phyloP scores from a whole-genome alignment of 2,888 invertebrate species.

The Aphodius sticticus region DNA sequence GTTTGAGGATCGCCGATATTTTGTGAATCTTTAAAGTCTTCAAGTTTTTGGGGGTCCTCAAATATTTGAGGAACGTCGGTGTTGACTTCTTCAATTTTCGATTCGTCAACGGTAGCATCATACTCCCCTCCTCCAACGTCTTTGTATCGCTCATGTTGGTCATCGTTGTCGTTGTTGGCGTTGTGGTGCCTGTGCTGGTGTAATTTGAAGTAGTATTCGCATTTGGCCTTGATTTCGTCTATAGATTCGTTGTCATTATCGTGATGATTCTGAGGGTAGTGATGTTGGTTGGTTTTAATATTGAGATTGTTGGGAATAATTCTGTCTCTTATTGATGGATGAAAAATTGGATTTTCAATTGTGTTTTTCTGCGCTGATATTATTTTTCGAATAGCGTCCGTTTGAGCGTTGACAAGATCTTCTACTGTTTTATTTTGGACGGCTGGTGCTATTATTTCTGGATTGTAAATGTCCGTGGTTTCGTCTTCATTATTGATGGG shows the following conservation, averaged over 20 bases:
- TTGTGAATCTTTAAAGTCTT: slow-evolving; percentile 10
- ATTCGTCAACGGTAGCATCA: background rate
- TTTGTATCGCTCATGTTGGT: background rate
- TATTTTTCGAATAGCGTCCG: slow-evolving; percentile 55
- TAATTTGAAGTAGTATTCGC: slow-evolving; percentile 46
- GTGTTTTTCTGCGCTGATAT: slow-evolving; percentile 47
- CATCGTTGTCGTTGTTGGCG: background rate
- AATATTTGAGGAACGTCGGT: background rate
- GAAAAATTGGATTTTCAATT: slow-evolving; percentile 38
- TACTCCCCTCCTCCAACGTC: background rate
- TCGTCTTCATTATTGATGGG: slow-evolving; percentile 5
- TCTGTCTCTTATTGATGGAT: background rate
- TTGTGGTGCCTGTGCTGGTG: background rate
- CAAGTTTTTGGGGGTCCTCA: slow-evolving; percentile 6
- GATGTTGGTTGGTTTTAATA: slow-evolving; percentile 11
- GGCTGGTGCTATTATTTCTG: slow-evolving; percentile 23
- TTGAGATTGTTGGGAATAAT: slow-evolving; percentile 23
- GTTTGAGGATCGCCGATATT: background rate
- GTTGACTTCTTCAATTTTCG: background rate
- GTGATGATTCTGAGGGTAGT: background rate
- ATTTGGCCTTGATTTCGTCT: slow-evolving; percentile 51
- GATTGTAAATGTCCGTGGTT: slow-evolving; percentile 23
- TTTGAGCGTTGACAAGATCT: slow-evolving; percentile 53
- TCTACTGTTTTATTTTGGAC: slow-evolving; percentile 45
- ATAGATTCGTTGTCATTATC: slow-evolving; percentile 41